These are phyloP conservation scores for Tuberolachnus salignus DNA, from an alignment of 2,888 invertebrate species.

Conservation along the genomic window DNA sequence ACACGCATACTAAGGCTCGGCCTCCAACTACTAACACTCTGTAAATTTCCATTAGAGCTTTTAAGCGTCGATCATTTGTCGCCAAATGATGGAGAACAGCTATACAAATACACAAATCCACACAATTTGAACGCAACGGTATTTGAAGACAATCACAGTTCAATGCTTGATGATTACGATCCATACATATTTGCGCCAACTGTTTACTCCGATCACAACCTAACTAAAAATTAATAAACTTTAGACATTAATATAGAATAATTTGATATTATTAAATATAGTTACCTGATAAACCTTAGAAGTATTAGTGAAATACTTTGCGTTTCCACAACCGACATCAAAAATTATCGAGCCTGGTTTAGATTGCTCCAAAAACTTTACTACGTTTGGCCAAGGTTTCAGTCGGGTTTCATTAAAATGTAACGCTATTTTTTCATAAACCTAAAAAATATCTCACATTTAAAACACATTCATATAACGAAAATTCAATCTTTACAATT, in stretches of 20 bases:
- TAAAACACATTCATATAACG: neutral
- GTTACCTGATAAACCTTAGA: conserved; percentile 69
- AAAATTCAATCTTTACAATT: neutral
- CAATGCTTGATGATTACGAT: conserved; percentile 72
- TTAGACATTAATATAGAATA: neutral
- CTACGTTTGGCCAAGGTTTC: conserved; percentile 91
- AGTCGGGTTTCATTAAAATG: conserved; percentile 96
- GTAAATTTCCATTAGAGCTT: conserved; percentile 77
- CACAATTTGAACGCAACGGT: conserved; percentile 71
- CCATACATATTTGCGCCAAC: conserved; percentile 70
- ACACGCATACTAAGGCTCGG: conserved; percentile 86
- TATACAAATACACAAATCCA: conserved; percentile 88
- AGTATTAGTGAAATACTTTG: conserved; percentile 84
- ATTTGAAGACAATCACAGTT: conserved; percentile 78
- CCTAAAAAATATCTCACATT: conserved; percentile 64
- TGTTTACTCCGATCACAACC: conserved; percentile 82
- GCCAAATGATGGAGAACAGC: conserved; percentile 97
- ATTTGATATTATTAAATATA: conserved; percentile 52
- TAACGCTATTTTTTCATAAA: conserved; percentile 91
- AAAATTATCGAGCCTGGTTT: conserved; percentile 74
- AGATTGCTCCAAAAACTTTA: conserved; percentile 75
- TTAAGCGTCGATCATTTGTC: conserved; percentile 75
- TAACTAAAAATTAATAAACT: conserved; percentile 66
- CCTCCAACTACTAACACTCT: conserved; percentile 78
- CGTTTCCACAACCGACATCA: conserved; percentile 98